phyloP scores from a whole-genome alignment of 2,797 vertebrate species.

The Propithecus perrieri region DNA sequence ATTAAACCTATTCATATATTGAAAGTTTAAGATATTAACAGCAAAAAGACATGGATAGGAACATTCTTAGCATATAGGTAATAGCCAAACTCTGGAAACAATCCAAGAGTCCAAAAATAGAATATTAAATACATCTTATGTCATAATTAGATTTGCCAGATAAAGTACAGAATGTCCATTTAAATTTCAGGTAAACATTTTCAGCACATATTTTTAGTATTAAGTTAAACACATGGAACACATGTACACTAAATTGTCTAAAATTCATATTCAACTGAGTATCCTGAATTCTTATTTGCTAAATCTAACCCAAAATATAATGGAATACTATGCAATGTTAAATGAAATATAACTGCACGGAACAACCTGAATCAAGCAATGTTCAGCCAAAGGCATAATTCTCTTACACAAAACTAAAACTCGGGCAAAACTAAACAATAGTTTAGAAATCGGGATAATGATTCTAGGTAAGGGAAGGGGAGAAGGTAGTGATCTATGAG shows the following conservation, averaged over 20 bases:
- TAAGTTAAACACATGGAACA: not conserved
- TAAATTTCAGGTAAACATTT: not conserved
- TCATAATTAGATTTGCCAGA: not conserved
- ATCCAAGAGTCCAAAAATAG: not conserved
- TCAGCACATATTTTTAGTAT: not conserved
- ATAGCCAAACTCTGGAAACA: not conserved
- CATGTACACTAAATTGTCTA: not conserved
- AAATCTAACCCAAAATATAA: not conserved
- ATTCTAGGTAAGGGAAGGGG: not conserved
- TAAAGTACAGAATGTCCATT: not conserved
- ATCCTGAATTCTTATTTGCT: not conserved
- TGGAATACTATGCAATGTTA: not conserved
- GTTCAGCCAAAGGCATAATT: not conserved
- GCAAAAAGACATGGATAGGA: not conserved
- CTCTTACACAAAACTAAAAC: not conserved
- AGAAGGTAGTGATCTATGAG: not conserved
- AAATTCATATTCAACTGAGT: not conserved
- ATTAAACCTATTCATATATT: not conserved
- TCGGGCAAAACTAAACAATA: not conserved
- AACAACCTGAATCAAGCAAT: not conserved
- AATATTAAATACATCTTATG: not conserved
- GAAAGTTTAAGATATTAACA: slow-evolving; percentile 15
- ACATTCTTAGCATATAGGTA: not conserved
- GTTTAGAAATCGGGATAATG: not conserved
- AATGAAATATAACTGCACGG: not conserved